These are phyloP conservation scores for Cataglyphis livida DNA, from an alignment of 2,888 invertebrate genomes.

Conservation along the genomic window DNA sequence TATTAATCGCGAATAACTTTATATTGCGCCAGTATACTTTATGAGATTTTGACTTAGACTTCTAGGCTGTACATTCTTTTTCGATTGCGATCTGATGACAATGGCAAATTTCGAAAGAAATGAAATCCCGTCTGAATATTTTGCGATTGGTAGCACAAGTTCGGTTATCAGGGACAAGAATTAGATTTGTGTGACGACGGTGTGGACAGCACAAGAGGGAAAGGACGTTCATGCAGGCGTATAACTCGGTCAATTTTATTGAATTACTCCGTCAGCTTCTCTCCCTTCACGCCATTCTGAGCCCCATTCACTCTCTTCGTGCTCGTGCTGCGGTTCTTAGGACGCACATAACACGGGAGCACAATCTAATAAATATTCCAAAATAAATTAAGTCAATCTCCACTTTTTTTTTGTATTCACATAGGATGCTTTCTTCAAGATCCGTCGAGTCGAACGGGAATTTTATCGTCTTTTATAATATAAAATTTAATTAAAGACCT, in stretches of 20 bases:
- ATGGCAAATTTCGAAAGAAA: slow-evolving; percentile 55
- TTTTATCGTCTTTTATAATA: slow-evolving; percentile 25
- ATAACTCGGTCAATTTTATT: slow-evolving; percentile 75
- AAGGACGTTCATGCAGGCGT: slow-evolving; percentile 58
- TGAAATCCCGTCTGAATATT: slow-evolving; percentile 64
- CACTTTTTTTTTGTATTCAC: slow-evolving; percentile 10
- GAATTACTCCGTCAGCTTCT: slow-evolving; percentile 68
- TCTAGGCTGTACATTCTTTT: not conserved
- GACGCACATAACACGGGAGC: not conserved
- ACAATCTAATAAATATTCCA: slow-evolving; percentile 25
- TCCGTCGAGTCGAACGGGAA: not conserved
- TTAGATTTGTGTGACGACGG: slow-evolving; percentile 73
- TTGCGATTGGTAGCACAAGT: slow-evolving; percentile 59
- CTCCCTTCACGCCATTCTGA: slow-evolving; percentile 60
- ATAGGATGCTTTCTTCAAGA: not conserved
- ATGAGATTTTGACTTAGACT: slow-evolving; percentile 19
- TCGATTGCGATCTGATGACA: slow-evolving; percentile 27
- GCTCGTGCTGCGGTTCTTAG: slow-evolving; percentile 35
- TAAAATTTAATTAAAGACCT: slow-evolving; percentile 29
- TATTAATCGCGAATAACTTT: slow-evolving; percentile 38
- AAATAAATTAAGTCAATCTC: slow-evolving; percentile 30
- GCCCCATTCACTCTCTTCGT: slow-evolving; percentile 60
- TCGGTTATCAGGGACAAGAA: slow-evolving; percentile 70
- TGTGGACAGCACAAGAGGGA: slow-evolving; percentile 60
- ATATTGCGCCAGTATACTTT: slow-evolving; percentile 1